Evolutionary conservation across 1,140 invertebrate genomes (phyloP).

Genomic region (Hycleus phaleratus): DNA sequence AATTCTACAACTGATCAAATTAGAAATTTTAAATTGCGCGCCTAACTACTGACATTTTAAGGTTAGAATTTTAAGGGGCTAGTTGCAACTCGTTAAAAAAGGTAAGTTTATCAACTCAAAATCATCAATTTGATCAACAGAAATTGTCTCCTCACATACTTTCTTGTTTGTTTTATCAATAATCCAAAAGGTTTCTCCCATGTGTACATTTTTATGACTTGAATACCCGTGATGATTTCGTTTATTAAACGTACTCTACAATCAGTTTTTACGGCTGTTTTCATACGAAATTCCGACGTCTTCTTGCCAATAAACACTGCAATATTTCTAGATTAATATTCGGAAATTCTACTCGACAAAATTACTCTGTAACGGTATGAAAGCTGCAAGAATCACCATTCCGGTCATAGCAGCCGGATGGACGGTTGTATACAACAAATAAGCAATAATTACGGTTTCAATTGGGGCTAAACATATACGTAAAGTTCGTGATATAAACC

Average conservation of each 20-base stretch:
- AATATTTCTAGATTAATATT: slow-evolving; percentile 26
- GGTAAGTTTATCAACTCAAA: too few species aligned
- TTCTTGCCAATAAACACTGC: slow-evolving; percentile 61
- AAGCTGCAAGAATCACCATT: slow-evolving; percentile 65
- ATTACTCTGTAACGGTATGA: slow-evolving; percentile 75
- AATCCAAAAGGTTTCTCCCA: slow-evolving; percentile 72
- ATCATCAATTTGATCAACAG: too few species aligned
- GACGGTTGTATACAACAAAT: slow-evolving; percentile 66
- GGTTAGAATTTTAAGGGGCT: too few species aligned
- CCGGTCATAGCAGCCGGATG: slow-evolving; percentile 67
- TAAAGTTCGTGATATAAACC: slow-evolving; percentile 56
- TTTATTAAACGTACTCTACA: slow-evolving; percentile 74
- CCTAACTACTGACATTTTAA: too few species aligned
- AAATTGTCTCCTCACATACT: slow-evolving; percentile 32
- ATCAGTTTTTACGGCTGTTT: slow-evolving; percentile 53
- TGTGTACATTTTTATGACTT: slow-evolving; percentile 86
- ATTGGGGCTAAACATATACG: slow-evolving; percentile 74
- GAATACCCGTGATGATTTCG: slow-evolving; percentile 79
- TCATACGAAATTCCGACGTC: slow-evolving; percentile 54
- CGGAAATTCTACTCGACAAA: background rate
- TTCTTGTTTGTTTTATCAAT: slow-evolving; percentile 52
- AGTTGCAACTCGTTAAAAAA: background rate
- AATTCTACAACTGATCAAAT: too few species aligned
- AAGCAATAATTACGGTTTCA: slow-evolving; percentile 63
- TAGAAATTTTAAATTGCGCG: too few species aligned